Percentiles rank a stretch among this genome's conserved stretches.
Conservation (phyloP, 2,888 invertebrate species). For the Sminthurides aquaticus region DNA sequence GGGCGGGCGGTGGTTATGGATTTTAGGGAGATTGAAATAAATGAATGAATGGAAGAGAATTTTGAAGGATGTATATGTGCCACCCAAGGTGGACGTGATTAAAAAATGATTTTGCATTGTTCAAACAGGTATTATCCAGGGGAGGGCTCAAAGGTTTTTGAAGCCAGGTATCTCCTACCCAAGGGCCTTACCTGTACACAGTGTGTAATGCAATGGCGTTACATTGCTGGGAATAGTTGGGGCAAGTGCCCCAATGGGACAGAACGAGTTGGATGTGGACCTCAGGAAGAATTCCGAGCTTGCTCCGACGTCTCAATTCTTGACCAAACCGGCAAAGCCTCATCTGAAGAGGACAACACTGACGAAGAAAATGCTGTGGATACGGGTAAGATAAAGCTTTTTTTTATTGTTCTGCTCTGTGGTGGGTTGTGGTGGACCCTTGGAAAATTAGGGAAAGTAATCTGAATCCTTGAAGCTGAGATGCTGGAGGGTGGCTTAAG, state of each 20-base stretch:
- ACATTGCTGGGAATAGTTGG: slow-evolving; percentile 75
- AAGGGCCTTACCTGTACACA: slow-evolving; percentile 64
- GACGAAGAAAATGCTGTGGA: slow-evolving; percentile 44
- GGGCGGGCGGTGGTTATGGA: too few species aligned
- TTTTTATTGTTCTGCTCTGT: slow-evolving; percentile 14
- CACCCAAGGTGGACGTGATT: not conserved
- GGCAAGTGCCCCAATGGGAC: slow-evolving; percentile 41
- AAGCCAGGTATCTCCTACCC: slow-evolving; percentile 62
- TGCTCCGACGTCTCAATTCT: slow-evolving; percentile 73
- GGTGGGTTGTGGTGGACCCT: too few species aligned
- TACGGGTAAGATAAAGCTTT: slow-evolving; percentile 30
- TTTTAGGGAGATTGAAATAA: too few species aligned
- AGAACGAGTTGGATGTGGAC: slow-evolving; percentile 76
- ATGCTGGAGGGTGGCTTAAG: too few species aligned
- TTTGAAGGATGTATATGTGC: too few species aligned
- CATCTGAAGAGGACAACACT: slow-evolving; percentile 44
- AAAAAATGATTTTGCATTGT: slow-evolving; percentile 9
- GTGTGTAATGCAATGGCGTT: slow-evolving; percentile 77
- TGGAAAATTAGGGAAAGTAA: too few species aligned
- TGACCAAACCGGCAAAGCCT: slow-evolving; percentile 49
- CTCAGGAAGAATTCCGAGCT: slow-evolving; percentile 82
- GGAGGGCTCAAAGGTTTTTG: slow-evolving; percentile 70
- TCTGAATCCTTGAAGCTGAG: too few species aligned
- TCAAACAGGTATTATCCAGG: slow-evolving; percentile 47
- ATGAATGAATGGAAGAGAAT: too few species aligned